Evolutionary conservation across 2,113 vertebrate species (phyloP), one percentile per base, ranked within the genome.

Genomic region (Nesogale talazaci): DNA sequence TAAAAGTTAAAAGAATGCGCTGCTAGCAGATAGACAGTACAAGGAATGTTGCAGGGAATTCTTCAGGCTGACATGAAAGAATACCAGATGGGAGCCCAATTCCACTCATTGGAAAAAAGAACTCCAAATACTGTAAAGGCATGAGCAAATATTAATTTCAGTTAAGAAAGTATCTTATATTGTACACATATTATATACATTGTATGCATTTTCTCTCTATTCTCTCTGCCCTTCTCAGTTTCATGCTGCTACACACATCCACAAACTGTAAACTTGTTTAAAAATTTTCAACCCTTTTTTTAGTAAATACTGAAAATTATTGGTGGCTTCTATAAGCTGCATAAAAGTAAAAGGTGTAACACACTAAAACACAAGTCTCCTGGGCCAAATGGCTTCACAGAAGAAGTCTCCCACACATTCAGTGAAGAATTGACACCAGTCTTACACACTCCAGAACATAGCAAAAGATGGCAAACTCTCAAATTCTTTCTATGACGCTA

Each of bases 41-140:
- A 84, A 96, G 52, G 57, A 91, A 89, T 90, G 91, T 38, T 75
- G 81, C 84, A 95, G 89, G 87, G 92, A 92, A 74, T 78, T 80
- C 36, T 91, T 86, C 81, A 90, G 36, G 59, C 16, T 94, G 84
- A 94, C 80, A 92, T 78, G 91, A 94, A 89, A 93, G 84, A 46
- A 78, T 75, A 84, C n/a, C 89, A 95, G 89, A 91, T 92, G 89
- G 65, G 93, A 88, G 42, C 36, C 27, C 88, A 29, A 15, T 78
- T 88, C 40, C 80, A 57, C 23, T 69, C 75, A 79, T 36, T 81
- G 67, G 34, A 85, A 81, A 46, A 75, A n/a, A 91, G 74, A 94
- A 76, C n/a, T 67, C 25, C 22, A 79, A 76, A 57, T 75, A 90
- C 74, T 86, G 38, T 84, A 83, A 95, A 84, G 61, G 57, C 7